Conservation (phyloP, 2,888 invertebrate species). For the Miltochrista miniata region DNA sequence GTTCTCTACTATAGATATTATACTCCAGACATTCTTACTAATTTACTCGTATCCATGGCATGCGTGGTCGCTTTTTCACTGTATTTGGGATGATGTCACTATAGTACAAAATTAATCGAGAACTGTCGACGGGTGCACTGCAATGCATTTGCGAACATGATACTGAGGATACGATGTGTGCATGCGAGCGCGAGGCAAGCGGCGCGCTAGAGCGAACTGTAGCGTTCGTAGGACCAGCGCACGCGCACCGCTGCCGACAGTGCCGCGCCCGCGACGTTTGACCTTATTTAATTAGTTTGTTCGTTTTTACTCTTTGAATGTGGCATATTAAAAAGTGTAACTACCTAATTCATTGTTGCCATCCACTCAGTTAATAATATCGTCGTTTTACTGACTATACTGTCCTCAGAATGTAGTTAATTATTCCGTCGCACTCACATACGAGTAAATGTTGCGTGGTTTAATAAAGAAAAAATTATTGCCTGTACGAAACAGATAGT, state of each 20-base stretch:
- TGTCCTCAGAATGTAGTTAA: conserved; percentile 8
- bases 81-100: conserved; percentile 25
- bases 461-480: conserved; percentile 1
- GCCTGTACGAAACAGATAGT: conserved; percentile 9
- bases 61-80: conserved; percentile 18
- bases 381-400: conserved; percentile 15
- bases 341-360: conserved; percentile 73
- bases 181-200: conserved; percentile 46
- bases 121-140: conserved; percentile 13
- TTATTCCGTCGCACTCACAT: conserved; percentile 1
- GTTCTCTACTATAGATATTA: conserved; percentile 13
- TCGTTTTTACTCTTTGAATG: conserved; percentile 80
- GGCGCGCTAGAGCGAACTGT: conserved; percentile 55
- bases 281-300: conserved; percentile 83
- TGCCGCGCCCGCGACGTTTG: conserved; percentile 66
- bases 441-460: not conserved
- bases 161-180: conserved; percentile 30
- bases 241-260: conserved; percentile 34
- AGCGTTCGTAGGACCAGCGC: conserved; percentile 47
- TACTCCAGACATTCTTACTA: conserved; percentile 18
- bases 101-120: conserved; percentile 12
- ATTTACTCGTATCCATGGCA: conserved; percentile 14
- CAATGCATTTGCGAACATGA: conserved; percentile 17
- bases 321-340: conserved; percentile 77
- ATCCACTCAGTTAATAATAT: conserved; percentile 57